Base-by-base conservation (phyloP, 92 coral and sea anemone genomes). In the Epizoanthus stellaris region DNA sequence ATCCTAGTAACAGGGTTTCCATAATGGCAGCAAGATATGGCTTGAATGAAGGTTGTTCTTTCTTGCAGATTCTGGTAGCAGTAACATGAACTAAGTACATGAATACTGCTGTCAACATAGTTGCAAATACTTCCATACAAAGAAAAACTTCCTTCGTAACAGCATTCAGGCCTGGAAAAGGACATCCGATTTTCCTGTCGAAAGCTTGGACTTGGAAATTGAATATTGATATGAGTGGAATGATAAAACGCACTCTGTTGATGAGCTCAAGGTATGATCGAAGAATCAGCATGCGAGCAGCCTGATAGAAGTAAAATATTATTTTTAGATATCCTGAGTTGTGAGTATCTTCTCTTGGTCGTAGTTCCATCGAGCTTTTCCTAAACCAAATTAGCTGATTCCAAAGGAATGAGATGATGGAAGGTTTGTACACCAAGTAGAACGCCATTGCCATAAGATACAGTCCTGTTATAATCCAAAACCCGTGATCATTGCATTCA, bases 1-100 rank as follows among this genome's bases (percentile, higher is more conserved):
- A 86, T n/a, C 89, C 89, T 65, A 86, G 79, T 39, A 59, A 56
- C 61, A 56, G 17, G 17, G 61, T 56, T 17, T 56, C 17, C 61
- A 56, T 56, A 56, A 17, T 6, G 17, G 61, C 61, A 11, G 61
- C 61, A 56, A 56, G 61, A 56, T 56, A 56, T 17, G 61, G 61
- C 17, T 17, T 12, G 10, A 56, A 20, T 14, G 36, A 20, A 1
- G 84, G 84, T 19, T 20, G 14, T 12, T 68, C 30, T 36, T 59
- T 25, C 66, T 5, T 13, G 23, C 73, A 14, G 49, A 34, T 15
- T 17, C 47, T 20, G 54, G 60, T 25, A 42, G 39, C 30, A 3
- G 17, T 9, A 66, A 68, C 43, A 12, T 77, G 89, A 42, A 77
- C 23, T 53, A 4, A 56, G 16, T 56, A 56, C 15, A 56, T 56